Evolutionary conservation across 2,888 invertebrate species (phyloP), one percentile per base, ranked within the genome.

Genomic region (Sinelater perroti): DNA sequence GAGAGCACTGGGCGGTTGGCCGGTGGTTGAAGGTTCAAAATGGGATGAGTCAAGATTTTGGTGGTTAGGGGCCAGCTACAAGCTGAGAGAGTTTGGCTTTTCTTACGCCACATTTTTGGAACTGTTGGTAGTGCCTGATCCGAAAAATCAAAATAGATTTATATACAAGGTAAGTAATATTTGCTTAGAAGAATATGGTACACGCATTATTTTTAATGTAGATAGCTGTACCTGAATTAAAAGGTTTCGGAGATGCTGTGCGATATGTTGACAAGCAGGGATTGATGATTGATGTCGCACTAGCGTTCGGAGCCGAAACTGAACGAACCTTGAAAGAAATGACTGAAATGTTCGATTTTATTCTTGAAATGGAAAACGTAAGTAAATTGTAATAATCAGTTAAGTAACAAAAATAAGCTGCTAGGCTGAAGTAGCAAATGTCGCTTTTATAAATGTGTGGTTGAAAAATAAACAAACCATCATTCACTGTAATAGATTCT

Each of bases 241-340:
- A 46, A n/a, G 54, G 47, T 16, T 31, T 38, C 6, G 16, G 21
- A 1, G 18, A 26, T 1, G 21, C 46, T 7, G 13, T 47, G 1
- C 40, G 14, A 1, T 14, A 11, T 1, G 61, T 60, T 10, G 65
- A 69, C 10, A 50, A 50, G 44, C 63, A 66, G 7, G 59, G 65
- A 7, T 33, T 56, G 11, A 70, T 72, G 60, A 45, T 63, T 1
- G 61, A 69, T n/a, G 67, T 70, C 17, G 67, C 71, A 0, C 52
- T 53, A 6, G 50, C 58, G 11, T 61, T 71, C 36, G 71, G 72
- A 3, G 65, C 66, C 3, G 30, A 60, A 4, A 56, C 60, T 17
- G 47, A 56, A 4, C 57, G 57, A 8, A 63, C 66, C 1, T 33
- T 42, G 14, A 53, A 47, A 10, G 70, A 72, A 52, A 53, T 70